phyloP scores from a whole-genome alignment of 2,113 vertebrate genomes.

The Microcebus murinus region DNA sequence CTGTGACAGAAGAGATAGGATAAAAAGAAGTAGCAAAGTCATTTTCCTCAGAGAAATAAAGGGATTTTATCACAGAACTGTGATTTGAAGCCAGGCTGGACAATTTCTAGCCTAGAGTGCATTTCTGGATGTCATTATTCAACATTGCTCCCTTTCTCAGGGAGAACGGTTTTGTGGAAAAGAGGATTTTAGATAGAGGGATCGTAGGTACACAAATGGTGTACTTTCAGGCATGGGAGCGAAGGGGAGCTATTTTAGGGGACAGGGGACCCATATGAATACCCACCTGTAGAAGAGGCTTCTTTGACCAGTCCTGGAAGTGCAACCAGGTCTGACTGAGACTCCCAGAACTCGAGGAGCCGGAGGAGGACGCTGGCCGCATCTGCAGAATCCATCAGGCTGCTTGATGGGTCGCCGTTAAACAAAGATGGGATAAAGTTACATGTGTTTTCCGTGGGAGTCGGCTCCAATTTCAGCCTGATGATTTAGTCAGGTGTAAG shows the following conservation, averaged over 20 bases:
- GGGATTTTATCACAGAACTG: background rate
- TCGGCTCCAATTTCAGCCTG: slow-evolving; percentile 97
- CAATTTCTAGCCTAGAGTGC: background rate
- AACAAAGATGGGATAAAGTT: slow-evolving; percentile 98
- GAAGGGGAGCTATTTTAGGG: background rate
- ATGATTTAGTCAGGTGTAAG: slow-evolving; percentile 99
- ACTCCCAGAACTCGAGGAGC: slow-evolving; percentile 83
- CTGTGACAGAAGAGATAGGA: slow-evolving; percentile 27
- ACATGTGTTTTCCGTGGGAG: slow-evolving; percentile 97
- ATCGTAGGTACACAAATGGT: background rate
- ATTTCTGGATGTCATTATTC: background rate
- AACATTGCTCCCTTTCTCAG: background rate
- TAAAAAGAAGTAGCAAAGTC: slow-evolving; percentile 7
- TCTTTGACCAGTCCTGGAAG: background rate
- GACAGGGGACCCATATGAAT: background rate
- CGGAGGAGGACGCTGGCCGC: slow-evolving; percentile 83
- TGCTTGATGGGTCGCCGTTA: slow-evolving; percentile 92
- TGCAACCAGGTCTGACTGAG: slow-evolving; percentile 82
- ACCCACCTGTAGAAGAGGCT: background rate
- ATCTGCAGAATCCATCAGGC: slow-evolving; percentile 98
- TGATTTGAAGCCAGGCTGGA: background rate
- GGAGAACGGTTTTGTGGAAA: background rate
- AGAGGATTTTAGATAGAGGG: background rate
- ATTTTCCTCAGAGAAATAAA: background rate
- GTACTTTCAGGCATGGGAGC: background rate